A percentile compares a stretch with the other conserved stretches of the same genome.
Conservation (phyloP, 2,888 invertebrate species). For the Philereme vetulata region DNA sequence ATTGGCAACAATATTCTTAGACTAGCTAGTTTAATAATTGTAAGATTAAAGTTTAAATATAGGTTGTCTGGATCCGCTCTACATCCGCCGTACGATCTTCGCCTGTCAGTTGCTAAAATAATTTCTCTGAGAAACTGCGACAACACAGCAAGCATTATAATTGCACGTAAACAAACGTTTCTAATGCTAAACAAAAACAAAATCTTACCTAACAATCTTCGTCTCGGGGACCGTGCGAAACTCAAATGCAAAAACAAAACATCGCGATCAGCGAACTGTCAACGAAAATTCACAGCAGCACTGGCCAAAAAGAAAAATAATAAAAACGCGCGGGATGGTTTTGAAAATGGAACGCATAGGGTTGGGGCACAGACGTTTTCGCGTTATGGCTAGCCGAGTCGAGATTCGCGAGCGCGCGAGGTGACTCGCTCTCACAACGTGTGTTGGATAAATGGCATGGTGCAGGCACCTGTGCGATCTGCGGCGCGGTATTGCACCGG, state of each 20-base stretch:
- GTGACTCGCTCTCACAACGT: slow-evolving; percentile 70
- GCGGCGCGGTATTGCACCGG: slow-evolving; percentile 59
- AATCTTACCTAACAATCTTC: slow-evolving; percentile 59
- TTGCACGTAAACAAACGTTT: slow-evolving; percentile 9
- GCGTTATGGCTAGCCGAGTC: slow-evolving; percentile 33
- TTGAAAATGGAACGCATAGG: slow-evolving; percentile 36
- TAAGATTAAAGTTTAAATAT: too few relatives aligned
- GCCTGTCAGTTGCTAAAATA: neutral
- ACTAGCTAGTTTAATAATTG: too few relatives aligned
- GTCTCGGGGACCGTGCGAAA: slow-evolving; percentile 54
- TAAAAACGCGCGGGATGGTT: slow-evolving; percentile 19
- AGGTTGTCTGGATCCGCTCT: neutral
- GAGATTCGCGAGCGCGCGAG: slow-evolving; percentile 54
- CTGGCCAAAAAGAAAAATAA: slow-evolving; percentile 36
- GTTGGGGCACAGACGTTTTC: slow-evolving; percentile 19
- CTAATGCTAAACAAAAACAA: slow-evolving; percentile 27
- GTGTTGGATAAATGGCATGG: slow-evolving; percentile 72
- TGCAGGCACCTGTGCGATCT: slow-evolving; percentile 64
- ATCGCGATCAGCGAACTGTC: slow-evolving; percentile 48
- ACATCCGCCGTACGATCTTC: neutral
- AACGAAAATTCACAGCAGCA: slow-evolving; percentile 16
- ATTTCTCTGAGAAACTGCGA: neutral
- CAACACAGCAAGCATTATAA: slow-evolving; percentile 1
- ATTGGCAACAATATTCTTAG: too few relatives aligned
- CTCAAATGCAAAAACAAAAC: slow-evolving; percentile 58